Conservation (phyloP, 1,140 invertebrate genomes). For the Drosophila novamexicana region DNA sequence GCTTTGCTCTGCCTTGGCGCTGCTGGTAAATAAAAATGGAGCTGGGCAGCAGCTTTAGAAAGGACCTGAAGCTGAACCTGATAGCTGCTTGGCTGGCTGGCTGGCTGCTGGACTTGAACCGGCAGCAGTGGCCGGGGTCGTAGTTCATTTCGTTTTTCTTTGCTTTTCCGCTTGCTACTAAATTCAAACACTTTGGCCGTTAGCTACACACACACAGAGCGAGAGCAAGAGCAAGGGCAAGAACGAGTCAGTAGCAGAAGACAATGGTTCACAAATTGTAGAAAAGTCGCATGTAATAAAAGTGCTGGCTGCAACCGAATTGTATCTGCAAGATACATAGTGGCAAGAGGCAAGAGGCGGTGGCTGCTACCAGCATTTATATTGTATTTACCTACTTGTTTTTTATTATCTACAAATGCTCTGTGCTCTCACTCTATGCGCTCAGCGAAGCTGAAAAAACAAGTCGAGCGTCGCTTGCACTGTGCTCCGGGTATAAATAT, state of each 20-base stretch:
- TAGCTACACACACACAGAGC: constrained; percentile 32
- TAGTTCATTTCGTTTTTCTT: constrained; percentile 81
- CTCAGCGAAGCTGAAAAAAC: constrained; percentile 82
- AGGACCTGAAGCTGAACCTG: constrained; percentile 10
- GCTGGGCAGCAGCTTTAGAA: not conserved
- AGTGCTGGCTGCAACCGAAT: constrained; percentile 80
- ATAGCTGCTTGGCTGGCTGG: not conserved
- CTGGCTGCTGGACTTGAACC: constrained; percentile 36
- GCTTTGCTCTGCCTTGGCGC: constrained; percentile 45
- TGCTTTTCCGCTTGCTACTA: constrained; percentile 79
- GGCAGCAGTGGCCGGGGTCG: constrained; percentile 52
- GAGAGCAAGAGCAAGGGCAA: not conserved
- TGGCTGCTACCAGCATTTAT: constrained; percentile 76
- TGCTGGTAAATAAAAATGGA: constrained; percentile 47
- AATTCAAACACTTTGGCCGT: constrained; percentile 80
- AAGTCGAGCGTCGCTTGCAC: constrained; percentile 81
- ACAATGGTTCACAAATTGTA: constrained; percentile 81
- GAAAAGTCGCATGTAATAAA: constrained; percentile 82
- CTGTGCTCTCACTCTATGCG: constrained; percentile 65
- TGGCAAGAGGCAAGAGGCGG: not conserved
- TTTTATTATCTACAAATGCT: constrained; percentile 83
- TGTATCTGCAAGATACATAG: constrained; percentile 75
- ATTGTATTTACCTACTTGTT: constrained; percentile 83
- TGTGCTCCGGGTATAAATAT: constrained; percentile 80
- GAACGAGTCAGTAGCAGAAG: constrained; percentile 43